Percentiles rank a stretch among this genome's conserved stretches.
These are phyloP conservation scores for Eidolon dupreanum DNA, from an alignment of 2,797 vertebrate species.

Conservation along the genomic window DNA sequence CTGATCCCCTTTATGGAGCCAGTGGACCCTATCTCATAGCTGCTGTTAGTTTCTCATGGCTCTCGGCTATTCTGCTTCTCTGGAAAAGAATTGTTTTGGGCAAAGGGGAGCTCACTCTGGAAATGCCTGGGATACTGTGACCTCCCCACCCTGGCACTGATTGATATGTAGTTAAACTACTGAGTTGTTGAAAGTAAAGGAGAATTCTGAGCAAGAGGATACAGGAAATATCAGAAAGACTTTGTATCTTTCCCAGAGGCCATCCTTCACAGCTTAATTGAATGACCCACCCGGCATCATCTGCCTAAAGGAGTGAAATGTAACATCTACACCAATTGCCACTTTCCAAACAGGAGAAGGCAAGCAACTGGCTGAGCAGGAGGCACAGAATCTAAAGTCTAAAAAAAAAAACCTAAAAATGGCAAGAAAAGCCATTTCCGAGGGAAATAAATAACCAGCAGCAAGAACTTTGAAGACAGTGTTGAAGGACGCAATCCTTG, in stretches of 20 bases:
- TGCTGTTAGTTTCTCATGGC: not conserved
- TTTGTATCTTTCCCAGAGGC: not conserved
- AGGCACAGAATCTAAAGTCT: not conserved
- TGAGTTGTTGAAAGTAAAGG: not conserved
- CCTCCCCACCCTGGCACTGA: not conserved
- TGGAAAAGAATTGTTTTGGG: not conserved
- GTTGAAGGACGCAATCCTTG: not conserved
- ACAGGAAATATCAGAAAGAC: not conserved
- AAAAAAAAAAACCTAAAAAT: not conserved
- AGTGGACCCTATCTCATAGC: too few species aligned
- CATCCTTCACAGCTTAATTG: not conserved
- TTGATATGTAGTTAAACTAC: not conserved
- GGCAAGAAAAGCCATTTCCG: not conserved
- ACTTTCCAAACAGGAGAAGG: not conserved
- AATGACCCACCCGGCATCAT: not conserved
- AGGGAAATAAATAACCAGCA: not conserved
- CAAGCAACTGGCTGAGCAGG: not conserved
- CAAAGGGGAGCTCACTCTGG: not conserved
- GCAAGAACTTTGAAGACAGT: not conserved
- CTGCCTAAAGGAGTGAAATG: not conserved
- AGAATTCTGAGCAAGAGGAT: not conserved
- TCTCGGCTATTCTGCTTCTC: not conserved
- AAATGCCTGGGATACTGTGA: not conserved
- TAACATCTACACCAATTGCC: not conserved
- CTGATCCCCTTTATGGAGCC: not conserved